phyloP scores from a whole-genome alignment of 2,113 vertebrate species.

The Pongo pygmaeus region DNA sequence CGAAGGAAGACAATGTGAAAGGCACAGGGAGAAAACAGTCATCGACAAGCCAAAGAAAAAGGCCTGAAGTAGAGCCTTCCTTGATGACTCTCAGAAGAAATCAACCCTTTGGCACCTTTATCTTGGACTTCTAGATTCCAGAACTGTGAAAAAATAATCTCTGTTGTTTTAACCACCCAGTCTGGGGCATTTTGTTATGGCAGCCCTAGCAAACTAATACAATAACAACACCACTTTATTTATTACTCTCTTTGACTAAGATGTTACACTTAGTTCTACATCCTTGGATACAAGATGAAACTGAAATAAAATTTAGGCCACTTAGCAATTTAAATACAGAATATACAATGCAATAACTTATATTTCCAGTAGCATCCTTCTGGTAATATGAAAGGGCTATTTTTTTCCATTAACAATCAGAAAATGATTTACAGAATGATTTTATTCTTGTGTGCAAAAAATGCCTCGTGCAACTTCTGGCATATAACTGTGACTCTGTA shows the following conservation, averaged over 20 bases:
- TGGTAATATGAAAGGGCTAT: background rate
- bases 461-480: background rate
- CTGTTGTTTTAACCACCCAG: background rate
- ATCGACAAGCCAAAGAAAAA: background rate
- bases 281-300: background rate
- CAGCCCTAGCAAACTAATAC: background rate
- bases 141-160: background rate
- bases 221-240: background rate
- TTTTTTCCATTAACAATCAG: background rate
- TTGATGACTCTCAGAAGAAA: background rate
- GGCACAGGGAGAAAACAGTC: background rate
- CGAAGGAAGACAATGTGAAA: background rate
- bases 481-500: background rate
- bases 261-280: background rate
- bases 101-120: background rate
- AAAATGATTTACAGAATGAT: background rate
- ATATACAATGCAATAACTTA: background rate
- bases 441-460: background rate
- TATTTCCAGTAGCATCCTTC: background rate
- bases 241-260: background rate
- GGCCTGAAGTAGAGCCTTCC: background rate
- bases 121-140: background rate
- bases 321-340: background rate
- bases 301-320: background rate
- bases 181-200: background rate